A percentile compares a stretch with the other conserved stretches of the same genome.
phyloP scores from a whole-genome alignment of 2,113 vertebrate genomes.

The Riparia riparia region DNA sequence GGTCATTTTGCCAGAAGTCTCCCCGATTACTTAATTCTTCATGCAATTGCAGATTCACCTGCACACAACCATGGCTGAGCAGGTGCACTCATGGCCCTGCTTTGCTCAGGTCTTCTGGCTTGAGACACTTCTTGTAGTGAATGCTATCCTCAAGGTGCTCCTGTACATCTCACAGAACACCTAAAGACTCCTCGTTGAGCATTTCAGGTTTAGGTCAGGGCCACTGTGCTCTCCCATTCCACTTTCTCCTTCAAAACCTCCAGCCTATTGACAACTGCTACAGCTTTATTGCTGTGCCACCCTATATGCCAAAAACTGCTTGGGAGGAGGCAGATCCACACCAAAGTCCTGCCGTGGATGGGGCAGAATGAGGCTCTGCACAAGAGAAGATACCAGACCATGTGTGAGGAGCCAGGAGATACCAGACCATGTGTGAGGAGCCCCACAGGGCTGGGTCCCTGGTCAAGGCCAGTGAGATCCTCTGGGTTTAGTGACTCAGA shows the following conservation, averaged over 20 bases:
- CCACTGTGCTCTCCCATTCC: background rate
- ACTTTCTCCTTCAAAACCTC: background rate
- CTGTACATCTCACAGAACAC: background rate
- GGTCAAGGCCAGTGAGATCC: background rate
- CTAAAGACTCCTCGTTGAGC: background rate
- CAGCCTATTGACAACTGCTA: background rate
- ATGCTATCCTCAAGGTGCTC: background rate
- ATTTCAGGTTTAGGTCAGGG: background rate
- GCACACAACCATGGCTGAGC: rapidly evolving
- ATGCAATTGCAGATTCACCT: background rate
- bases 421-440: background rate
- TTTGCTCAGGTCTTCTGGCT: background rate
- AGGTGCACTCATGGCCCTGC: background rate
- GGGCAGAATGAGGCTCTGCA: background rate
- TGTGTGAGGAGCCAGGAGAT: background rate
- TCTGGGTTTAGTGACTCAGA: background rate
- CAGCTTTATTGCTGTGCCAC: background rate
- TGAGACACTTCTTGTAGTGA: background rate
- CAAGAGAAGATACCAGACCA: background rate
- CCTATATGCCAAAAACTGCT: background rate
- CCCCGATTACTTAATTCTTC: background rate
- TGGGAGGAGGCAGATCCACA: background rate
- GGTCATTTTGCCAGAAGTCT: background rate
- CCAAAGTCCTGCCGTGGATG: background rate
- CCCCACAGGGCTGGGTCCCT: background rate